These are phyloP conservation scores for Apostichopus parvimensis DNA, from an alignment of 35 echinoderm and acorn worm species.

Conservation along the genomic window DNA sequence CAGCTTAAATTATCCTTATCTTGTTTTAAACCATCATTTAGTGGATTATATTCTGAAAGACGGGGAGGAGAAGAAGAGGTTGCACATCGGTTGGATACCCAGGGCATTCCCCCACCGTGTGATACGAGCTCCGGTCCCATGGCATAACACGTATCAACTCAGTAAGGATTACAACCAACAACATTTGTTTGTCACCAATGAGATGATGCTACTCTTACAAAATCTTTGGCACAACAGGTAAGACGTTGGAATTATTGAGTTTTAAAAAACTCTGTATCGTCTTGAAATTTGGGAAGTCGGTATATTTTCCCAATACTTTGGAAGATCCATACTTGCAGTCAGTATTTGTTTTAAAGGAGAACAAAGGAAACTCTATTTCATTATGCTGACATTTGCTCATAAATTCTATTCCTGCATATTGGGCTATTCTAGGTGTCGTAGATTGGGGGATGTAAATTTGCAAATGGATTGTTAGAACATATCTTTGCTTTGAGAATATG, in stretches of 20 bases:
- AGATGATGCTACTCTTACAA: slow-evolving; percentile 92
- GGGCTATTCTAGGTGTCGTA: too few species aligned
- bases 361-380: too few species aligned
- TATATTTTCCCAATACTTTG: too few species aligned
- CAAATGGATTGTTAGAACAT: too few species aligned
- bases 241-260: background rate
- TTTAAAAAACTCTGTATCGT: too few species aligned
- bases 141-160: slow-evolving; percentile 76
- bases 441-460: too few species aligned
- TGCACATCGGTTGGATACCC: slow-evolving; percentile 96
- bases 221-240: slow-evolving; percentile 91
- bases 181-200: slow-evolving; percentile 92
- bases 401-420: too few species aligned
- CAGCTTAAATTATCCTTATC: background rate
- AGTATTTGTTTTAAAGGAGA: too few species aligned
- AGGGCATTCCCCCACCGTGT: slow-evolving; percentile 72
- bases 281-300: too few species aligned
- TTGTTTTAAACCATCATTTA: slow-evolving; percentile 4
- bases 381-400: too few species aligned
- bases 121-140: slow-evolving; percentile 86
- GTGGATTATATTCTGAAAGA: slow-evolving; percentile 99
- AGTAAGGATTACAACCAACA: slow-evolving; percentile 77
- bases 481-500: too few species aligned
- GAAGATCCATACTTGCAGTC: too few species aligned
- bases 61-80: slow-evolving; percentile 81